Percentiles rank a stretch among this genome's conserved stretches.
phyloP scores from a whole-genome alignment of 2,113 vertebrate genomes.

The Datnioides undecimradiatus region DNA sequence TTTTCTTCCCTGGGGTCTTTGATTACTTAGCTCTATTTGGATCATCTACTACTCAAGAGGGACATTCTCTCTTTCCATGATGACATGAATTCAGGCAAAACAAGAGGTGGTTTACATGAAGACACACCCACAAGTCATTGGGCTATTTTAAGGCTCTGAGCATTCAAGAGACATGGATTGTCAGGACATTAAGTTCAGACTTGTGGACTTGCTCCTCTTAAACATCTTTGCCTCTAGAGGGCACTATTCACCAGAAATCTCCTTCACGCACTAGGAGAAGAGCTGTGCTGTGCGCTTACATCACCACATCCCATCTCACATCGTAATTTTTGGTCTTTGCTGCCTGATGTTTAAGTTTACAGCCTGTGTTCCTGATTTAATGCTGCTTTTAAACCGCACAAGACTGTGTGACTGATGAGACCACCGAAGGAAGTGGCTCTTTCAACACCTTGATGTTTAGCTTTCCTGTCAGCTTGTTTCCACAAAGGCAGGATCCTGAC shows the following conservation, averaged over 20 bases:
- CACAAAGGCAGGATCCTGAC: conserved; percentile 45
- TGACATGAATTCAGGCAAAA: background rate
- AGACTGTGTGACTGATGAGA: conserved; percentile 56
- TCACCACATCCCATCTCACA: conserved; percentile 27
- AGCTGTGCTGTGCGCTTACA: background rate
- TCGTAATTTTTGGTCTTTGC: conserved; percentile 27
- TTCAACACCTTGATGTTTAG: conserved; percentile 79
- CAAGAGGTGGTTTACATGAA: background rate
- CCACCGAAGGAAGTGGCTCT: conserved; percentile 64
- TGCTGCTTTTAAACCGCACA: conserved; percentile 1
- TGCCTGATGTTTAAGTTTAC: conserved; percentile 33
- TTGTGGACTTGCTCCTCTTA: background rate
- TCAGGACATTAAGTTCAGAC: background rate
- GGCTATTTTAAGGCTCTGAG: background rate
- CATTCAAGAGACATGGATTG: background rate
- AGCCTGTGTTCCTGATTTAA: conserved; percentile 40
- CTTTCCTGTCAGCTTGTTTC: conserved; percentile 76
- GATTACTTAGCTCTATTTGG: too few relatives aligned
- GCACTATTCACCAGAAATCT: conserved; percentile 55
- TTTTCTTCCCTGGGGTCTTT: too few relatives aligned
- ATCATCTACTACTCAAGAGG: too few relatives aligned
- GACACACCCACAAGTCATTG: background rate
- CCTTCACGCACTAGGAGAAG: background rate
- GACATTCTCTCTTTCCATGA: background rate
- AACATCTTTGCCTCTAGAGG: conserved; percentile 59